These are phyloP conservation scores for Pyrocoelia pectoralis DNA, from an alignment of 2,888 invertebrate genomes.

Conservation along the genomic window DNA sequence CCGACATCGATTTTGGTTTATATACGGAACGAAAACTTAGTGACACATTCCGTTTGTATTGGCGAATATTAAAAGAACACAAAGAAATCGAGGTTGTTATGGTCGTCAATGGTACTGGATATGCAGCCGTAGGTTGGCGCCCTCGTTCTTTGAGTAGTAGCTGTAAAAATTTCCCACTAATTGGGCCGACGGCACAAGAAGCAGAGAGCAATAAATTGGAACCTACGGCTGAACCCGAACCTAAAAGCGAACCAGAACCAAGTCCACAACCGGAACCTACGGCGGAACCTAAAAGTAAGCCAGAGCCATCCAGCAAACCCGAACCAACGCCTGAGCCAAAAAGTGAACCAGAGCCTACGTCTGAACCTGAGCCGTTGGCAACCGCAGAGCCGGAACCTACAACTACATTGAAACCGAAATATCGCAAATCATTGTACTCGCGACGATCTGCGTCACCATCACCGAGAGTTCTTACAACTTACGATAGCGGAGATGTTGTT, in stretches of 20 bases:
- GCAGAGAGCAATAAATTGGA: constrained; percentile 54
- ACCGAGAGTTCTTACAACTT: constrained; percentile 38
- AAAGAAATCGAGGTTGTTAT: constrained; percentile 89
- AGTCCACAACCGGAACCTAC: constrained; percentile 54
- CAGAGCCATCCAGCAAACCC: constrained; percentile 53
- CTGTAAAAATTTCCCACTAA: constrained; percentile 82
- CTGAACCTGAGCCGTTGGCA: constrained; percentile 41
- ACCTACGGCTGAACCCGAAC: constrained; percentile 53
- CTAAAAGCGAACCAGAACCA: constrained; percentile 49
- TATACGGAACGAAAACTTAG: constrained; percentile 78
- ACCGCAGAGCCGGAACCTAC: constrained; percentile 45
- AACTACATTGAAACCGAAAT: constrained; percentile 47
- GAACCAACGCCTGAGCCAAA: constrained; percentile 52
- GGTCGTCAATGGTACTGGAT: constrained; percentile 87
- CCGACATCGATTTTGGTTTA: constrained; percentile 73
- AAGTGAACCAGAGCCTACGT: constrained; percentile 55
- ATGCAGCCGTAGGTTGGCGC: constrained; percentile 92
- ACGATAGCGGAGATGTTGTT: constrained; percentile 69
- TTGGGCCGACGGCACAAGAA: constrained; percentile 55
- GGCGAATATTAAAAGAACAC: constrained; percentile 83
- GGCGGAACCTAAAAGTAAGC: constrained; percentile 56
- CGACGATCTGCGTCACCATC: constrained; percentile 52
- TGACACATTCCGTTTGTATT: constrained; percentile 80
- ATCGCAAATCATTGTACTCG: constrained; percentile 54
- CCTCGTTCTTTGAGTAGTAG: constrained; percentile 76